Base-by-base conservation (phyloP, 2,888 invertebrate genomes). In the Apamea crenata region DNA sequence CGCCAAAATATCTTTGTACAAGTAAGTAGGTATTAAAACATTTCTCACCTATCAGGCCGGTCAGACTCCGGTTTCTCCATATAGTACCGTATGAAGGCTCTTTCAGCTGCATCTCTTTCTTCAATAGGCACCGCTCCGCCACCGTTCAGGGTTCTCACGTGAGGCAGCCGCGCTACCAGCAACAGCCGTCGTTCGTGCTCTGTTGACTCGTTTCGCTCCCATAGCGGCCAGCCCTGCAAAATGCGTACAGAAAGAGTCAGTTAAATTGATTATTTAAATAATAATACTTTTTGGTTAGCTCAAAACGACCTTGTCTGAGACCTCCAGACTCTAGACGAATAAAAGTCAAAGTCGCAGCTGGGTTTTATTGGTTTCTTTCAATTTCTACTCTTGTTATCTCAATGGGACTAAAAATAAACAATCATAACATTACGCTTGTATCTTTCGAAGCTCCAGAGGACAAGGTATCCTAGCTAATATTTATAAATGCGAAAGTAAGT, bases 71-170 rank as follows among this genome's bases (percentile, higher is more conserved):
- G 98, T 91, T 98, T 98, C 93, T 99, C 98, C 98, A 99, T 98
- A 94, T 98, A 99, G 93, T 99, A 98, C 81, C 99, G 97, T 90
- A 99, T 99, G 95, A 99, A 99, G 86, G 99, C 99, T 82, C 99
- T 97, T 94, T 99, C 99, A 25, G 99, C 98, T 92, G 99, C 98
- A 94, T 99, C 99, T 80, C 99, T 97, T 94, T 99, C 99, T 89
- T 98, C 98, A 0, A 97, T 97, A 59, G 98, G 98, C 88, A 99
- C 99, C 25, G 97, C 97, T 32, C 98, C 98, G 78, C 99, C 99
- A 1, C 99, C 99, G 96, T 99, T 99, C 66, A 99, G 96, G 75
- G 98, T 98, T 86, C 98, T 97, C 69, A 99, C 98, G 93, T 98
- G 98, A 63, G 99, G 99, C 83, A 99, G 97, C 84, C 99, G 97